Base-by-base conservation (phyloP, 2,113 vertebrate genomes). In the Capricornis sumatraensis region DNA sequence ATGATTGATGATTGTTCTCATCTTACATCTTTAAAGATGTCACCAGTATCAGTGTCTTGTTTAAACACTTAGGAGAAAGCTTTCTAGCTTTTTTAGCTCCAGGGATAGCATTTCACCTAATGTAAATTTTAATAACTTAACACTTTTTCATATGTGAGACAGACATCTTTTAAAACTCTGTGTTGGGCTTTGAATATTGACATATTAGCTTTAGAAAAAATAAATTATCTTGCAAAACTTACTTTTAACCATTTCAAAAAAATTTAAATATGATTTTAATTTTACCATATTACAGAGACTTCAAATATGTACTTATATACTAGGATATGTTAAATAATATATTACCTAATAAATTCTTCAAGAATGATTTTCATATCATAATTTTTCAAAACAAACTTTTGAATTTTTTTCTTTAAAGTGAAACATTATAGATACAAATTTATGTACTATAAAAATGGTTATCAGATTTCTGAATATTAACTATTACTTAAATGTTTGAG, bases 71-170 rank as follows among this genome's bases (percentile, higher is more conserved):
- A 45, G 28, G 52, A 58, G 86, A 62, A 87, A 23, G 12, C 47
- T 60, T 96, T 96, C 92, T 92, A 17, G 12, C 78, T 67, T 96
- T 95, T 94, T 94, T 93, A 88, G 12, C 50, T 95, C 33, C 40
- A 91, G 17, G 8, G 19, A 67, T 30, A 85, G 12, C 30, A 85
- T 85, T 93, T 89, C 87, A n/a, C 28, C 47, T 58, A 93, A 84
- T 71, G 25, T 89, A 91, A 95, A 83, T 94, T 91, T 91, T 87
- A 74, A 64, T 89, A 91, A 85, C n/a, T 52, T 82, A 89, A 62
- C 64, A 60, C 33, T 71, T 93, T 74, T 89, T 95, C 21, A 74
- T 71, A 81, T 53, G 11, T 83, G 71, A 96, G n/a, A 12, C 10
- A 57, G 27, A 60, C 6, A 50, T 95, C 23, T 83, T 96, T 97